Evolutionary conservation across 2,888 invertebrate genomes (phyloP).

Genomic region (Copidosoma aretas): DNA sequence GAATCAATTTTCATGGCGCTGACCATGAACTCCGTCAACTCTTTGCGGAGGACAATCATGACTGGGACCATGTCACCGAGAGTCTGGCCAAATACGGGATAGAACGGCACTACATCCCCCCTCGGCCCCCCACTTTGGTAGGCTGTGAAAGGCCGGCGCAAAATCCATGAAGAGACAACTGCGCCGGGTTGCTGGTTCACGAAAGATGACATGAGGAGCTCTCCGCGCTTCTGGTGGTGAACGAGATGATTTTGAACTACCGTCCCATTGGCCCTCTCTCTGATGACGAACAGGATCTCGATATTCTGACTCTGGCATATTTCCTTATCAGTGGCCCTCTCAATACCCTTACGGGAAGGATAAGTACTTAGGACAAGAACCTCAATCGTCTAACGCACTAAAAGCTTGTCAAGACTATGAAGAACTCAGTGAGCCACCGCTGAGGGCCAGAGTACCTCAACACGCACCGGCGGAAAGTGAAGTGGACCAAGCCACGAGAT

Average conservation of each 20-base stretch:
- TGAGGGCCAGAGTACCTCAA: background rate
- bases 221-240: background rate
- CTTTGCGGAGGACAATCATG: too few relatives aligned
- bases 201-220: background rate
- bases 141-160: too few relatives aligned
- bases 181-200: too few relatives aligned
- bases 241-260: background rate
- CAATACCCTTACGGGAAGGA: background rate
- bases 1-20: too few relatives aligned
- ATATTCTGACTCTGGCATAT: background rate
- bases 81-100: too few relatives aligned
- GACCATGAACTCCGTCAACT: too few relatives aligned
- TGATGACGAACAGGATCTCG: background rate
- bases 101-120: too few relatives aligned
- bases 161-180: too few relatives aligned
- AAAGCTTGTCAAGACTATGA: background rate
- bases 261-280: background rate
- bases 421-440: background rate
- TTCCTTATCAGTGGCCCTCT: background rate
- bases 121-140: too few relatives aligned
- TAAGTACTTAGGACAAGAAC: background rate
- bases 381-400: background rate
- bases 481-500: background rate
- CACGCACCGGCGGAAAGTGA: background rate
- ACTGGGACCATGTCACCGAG: too few relatives aligned